Percentiles rank a stretch among this genome's conserved stretches.
phyloP scores from a whole-genome alignment of 2,113 vertebrate genomes.

The Hyla sarda region DNA sequence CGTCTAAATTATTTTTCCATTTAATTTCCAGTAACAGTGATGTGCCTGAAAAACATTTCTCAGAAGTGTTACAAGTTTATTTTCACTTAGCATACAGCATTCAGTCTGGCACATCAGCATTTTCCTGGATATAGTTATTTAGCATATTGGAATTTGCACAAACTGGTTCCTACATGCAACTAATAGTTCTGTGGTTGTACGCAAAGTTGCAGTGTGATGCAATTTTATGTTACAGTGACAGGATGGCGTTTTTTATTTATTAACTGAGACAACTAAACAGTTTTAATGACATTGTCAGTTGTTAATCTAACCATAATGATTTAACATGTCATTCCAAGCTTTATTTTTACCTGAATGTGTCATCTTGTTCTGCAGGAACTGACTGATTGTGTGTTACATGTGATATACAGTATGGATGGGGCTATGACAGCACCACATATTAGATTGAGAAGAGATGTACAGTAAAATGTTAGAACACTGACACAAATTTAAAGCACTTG shows the following conservation, averaged over 20 bases:
- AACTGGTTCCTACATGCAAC: not conserved
- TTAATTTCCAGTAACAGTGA: not conserved
- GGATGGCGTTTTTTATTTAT: not conserved
- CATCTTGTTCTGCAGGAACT: not conserved
- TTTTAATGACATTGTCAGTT: not conserved
- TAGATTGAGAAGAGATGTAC: too few relatives aligned
- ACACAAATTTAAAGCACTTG: too few relatives aligned
- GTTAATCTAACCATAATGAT: not conserved
- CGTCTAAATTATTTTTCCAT: not conserved
- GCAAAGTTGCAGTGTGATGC: not conserved
- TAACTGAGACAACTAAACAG: not conserved
- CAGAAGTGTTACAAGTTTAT: not conserved
- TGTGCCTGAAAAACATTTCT: not conserved
- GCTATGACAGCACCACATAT: too few relatives aligned
- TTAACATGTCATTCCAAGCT: not conserved
- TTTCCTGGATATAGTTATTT: not conserved
- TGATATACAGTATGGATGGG: too few relatives aligned
- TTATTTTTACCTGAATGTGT: not conserved
- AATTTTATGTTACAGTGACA: not conserved
- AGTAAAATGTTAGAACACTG: too few relatives aligned
- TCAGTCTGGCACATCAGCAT: not conserved
- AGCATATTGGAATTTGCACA: not conserved
- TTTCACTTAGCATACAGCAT: not conserved
- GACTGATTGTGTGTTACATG: not conserved
- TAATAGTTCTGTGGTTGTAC: not conserved